Evolutionary conservation across 1,140 invertebrate genomes (phyloP), one percentile per base, ranked within the genome.

Genomic region (Rhizoglyphus robini): DNA sequence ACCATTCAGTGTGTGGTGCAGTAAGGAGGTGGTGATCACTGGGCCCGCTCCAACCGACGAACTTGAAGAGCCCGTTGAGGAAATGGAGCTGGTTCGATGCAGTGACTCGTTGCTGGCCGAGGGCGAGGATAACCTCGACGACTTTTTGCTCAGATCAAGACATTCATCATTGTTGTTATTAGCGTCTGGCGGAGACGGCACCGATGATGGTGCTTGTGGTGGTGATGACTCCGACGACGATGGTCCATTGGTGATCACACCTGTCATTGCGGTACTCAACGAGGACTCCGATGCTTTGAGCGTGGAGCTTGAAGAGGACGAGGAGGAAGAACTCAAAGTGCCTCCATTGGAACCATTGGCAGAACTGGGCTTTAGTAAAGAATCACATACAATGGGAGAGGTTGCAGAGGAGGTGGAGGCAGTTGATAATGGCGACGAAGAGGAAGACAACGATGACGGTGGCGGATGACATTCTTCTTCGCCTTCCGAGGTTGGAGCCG

Each of bases 121-220:
- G 18, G 51, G 11, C 13, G 30, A 51, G 18, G 18, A 25, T 38
- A n/a, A 30, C 8, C 36, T 18, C 23, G 41, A 48, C n/a, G n/a
- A 31, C 20, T 63, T 47, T 18, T 63, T 47, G 27, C 25, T 31
- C 18, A 20, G 3, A n/a, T 63, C 20, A 18, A 4, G 5, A 20
- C 25, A n/a, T 15, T 51, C 18, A 18, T 63, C n/a, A n/a, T 47
- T 46, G 18, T 63, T 25, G 38, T 57, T 13, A 48, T 46, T 13
- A 29, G 2, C 18, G 46, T 36, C 8, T 13, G 29, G 49, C 54
- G 66, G 48, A 66, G 48, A 64, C 62, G 51, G 49, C 51, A 46
- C 54, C 63, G 48, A 66, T 65, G 64, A 70, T 68, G 31, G 69
- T 23, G 15, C 36, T 38, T 15, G 36, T 46, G 41, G 41, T 46